Percentiles rank a stretch among this genome's conserved stretches.
phyloP scores from a whole-genome alignment of 2,888 invertebrate genomes.

The Punctoribates punctum region DNA sequence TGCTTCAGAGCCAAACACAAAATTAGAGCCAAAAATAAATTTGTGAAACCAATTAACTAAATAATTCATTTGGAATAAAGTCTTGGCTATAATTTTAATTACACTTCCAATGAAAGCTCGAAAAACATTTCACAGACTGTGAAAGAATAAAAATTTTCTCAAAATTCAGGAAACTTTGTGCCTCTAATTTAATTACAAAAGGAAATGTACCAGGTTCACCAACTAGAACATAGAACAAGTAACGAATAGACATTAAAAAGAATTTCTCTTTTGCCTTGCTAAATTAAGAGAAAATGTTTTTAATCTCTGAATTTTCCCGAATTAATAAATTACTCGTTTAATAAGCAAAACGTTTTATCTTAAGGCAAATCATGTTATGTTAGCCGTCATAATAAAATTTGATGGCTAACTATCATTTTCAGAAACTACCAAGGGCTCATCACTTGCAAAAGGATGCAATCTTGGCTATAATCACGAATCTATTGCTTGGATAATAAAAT shows the following conservation, averaged over 20 bases:
- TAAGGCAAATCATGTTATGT: conserved; percentile 11
- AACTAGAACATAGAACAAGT: too few relatives aligned
- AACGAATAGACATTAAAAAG: too few relatives aligned
- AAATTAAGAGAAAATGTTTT: neutral
- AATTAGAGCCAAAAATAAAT: neutral
- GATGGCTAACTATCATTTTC: neutral
- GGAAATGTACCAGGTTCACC: too few relatives aligned
- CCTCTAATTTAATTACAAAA: too few relatives aligned
- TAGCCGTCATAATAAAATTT: neutral
- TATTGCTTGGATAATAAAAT: neutral
- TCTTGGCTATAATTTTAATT: neutral
- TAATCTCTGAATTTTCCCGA: neutral
- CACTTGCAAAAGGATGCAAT: neutral
- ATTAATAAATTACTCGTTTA: neutral
- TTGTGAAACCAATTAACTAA: conserved; percentile 22
- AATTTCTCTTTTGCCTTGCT: too few relatives aligned
- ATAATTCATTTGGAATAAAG: conserved; percentile 14
- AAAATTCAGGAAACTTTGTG: too few relatives aligned
- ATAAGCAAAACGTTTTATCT: neutral
- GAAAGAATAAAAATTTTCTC: too few relatives aligned
- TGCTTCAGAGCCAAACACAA: neutral
- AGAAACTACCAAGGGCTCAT: neutral
- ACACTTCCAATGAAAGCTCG: neutral
- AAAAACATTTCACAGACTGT: neutral
- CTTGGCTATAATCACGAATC: neutral